Conservation (phyloP, 2,113 vertebrate genomes). For the Phocoena sinus region DNA sequence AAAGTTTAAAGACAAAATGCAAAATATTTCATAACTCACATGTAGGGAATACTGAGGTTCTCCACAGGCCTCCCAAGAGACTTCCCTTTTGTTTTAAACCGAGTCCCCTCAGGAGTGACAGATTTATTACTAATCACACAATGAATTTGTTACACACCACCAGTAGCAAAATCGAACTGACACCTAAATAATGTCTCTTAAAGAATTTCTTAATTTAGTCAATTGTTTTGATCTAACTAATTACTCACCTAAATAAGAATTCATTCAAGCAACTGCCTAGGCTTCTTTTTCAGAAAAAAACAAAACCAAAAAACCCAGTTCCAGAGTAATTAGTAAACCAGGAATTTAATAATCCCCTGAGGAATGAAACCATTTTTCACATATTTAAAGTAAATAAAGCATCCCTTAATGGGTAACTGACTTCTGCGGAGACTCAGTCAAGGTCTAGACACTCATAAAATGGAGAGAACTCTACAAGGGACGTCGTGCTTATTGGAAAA, state of each 20-base stretch:
- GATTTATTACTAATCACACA: conserved; percentile 38
- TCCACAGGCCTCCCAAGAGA: neutral
- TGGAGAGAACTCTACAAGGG: neutral
- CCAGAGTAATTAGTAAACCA: conserved; percentile 60
- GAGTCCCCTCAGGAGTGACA: conserved; percentile 21
- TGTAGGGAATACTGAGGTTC: neutral
- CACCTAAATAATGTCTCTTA: conserved; percentile 61
- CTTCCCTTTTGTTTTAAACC: neutral
- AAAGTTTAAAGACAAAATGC: conserved; percentile 4
- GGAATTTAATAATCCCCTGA: conserved; percentile 60
- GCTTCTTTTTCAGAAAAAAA: neutral
- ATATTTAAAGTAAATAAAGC: conserved; percentile 43
- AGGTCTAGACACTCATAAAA: neutral
- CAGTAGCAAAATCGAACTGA: conserved; percentile 41
- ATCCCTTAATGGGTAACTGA: conserved; percentile 2
- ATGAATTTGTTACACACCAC: conserved; percentile 15
- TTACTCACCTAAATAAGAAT: conserved; percentile 68
- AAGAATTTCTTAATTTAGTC: conserved; percentile 63
- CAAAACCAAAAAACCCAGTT: neutral
- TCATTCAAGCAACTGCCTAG: conserved; percentile 44
- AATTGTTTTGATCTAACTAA: conserved; percentile 71
- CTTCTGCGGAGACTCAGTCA: neutral
- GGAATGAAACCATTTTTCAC: conserved; percentile 38
- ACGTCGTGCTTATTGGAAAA: neutral
- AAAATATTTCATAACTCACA: neutral